Percentiles rank a stretch among this genome's conserved stretches.
phyloP scores from a whole-genome alignment of 2,797 vertebrate species.

The Okamejei kenojei region DNA sequence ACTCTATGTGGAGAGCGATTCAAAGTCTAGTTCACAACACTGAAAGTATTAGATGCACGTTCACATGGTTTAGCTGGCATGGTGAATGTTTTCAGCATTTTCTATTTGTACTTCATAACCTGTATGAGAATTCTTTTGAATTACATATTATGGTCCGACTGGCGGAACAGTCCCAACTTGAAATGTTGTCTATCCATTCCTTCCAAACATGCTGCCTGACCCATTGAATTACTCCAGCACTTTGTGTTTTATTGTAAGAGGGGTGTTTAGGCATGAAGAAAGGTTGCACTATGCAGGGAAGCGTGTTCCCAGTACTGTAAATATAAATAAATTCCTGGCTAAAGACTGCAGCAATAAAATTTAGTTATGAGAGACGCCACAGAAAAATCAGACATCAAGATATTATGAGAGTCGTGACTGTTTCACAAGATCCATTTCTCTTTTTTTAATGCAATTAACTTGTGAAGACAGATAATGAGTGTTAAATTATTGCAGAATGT shows the following conservation, averaged over 20 bases:
- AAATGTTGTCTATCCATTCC: no score
- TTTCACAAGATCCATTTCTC: not conserved
- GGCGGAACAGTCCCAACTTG: no score
- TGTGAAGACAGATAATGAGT: not conserved
- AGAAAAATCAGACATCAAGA: not conserved
- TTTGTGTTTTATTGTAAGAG: not conserved
- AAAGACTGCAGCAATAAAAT: not conserved
- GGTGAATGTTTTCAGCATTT: no score
- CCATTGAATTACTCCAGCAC: no score
- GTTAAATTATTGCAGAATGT: slow-evolving; percentile 14
- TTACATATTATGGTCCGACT: no score
- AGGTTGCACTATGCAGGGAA: not conserved
- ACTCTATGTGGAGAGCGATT: not conserved
- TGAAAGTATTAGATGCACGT: not conserved
- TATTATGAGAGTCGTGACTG: not conserved
- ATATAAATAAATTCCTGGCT: not conserved
- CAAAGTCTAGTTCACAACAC: not conserved
- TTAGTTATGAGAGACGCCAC: not conserved
- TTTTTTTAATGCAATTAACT: slow-evolving; percentile 18
- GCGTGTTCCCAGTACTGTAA: not conserved
- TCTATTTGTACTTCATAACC: no score
- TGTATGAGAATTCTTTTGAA: no score
- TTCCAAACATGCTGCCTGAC: no score
- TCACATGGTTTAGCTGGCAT: no score
- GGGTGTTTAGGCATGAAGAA: not conserved